Percentiles rank a stretch among this genome's conserved stretches.
These are phyloP conservation scores for Oncopodura yosiiana DNA, from an alignment of 1,140 invertebrate species.

Conservation along the genomic window DNA sequence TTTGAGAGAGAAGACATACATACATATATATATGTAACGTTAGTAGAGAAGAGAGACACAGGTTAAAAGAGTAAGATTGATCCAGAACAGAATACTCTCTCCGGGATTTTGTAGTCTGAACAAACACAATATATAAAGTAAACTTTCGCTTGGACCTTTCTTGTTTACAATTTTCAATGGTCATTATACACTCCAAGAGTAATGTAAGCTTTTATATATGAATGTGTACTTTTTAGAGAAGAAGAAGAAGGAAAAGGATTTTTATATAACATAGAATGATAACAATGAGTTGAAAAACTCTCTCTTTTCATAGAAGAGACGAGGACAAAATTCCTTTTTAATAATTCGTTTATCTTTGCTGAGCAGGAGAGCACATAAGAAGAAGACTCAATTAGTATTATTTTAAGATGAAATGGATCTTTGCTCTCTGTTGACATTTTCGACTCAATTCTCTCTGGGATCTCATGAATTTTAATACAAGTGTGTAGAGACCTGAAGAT, in stretches of 20 bases:
- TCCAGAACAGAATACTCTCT: neutral
- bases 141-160: neutral
- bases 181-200: too few species aligned
- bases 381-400: neutral
- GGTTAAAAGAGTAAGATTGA: conserved; percentile 17
- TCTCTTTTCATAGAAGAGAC: too few species aligned
- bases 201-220: too few species aligned
- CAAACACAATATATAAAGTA: conserved; percentile 32
- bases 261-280: neutral
- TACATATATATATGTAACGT: neutral
- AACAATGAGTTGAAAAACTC: too few species aligned
- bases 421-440: neutral
- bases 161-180: conserved; percentile 32
- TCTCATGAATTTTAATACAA: neutral
- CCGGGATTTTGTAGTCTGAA: conserved; percentile 16
- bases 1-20: neutral
- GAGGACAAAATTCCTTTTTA: conserved; percentile 23
- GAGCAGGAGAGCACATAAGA: conserved; percentile 8
- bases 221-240: neutral
- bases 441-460: neutral
- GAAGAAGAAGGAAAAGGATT: conserved; percentile 3
- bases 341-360: conserved; percentile 33
- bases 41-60: neutral
- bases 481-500: too few species aligned
- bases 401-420: neutral